Evolutionary conservation across 2,797 vertebrate species (phyloP).

Genomic region (Simalia tracyae): DNA sequence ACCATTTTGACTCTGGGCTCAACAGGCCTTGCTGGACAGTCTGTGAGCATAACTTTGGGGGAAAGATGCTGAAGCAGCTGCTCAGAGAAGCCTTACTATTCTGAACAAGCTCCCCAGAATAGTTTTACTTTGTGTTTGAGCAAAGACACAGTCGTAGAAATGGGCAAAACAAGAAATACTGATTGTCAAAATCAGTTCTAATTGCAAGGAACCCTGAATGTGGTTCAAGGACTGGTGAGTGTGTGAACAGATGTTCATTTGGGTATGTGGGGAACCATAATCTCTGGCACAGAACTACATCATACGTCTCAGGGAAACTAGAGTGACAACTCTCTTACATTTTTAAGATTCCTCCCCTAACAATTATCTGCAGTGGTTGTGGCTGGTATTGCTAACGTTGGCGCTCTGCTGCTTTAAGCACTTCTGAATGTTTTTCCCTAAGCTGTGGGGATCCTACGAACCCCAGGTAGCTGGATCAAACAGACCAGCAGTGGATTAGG

Average conservation of each 20-base stretch:
- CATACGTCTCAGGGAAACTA: too few species aligned
- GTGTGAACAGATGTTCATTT: too few species aligned
- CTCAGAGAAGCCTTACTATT: background rate
- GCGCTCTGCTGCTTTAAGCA: background rate
- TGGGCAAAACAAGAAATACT: background rate
- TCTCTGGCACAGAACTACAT: background rate
- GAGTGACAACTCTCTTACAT: background rate
- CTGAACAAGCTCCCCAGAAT: background rate
- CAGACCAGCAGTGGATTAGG: background rate
- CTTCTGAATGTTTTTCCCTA: background rate
- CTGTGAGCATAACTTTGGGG: accelerated
- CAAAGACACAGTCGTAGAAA: background rate
- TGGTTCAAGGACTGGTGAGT: background rate
- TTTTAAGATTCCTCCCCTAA: too few species aligned
- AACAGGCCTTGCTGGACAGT: background rate
- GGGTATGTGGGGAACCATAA: background rate
- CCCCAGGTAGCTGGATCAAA: background rate
- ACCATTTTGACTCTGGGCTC: background rate
- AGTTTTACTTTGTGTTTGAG: background rate
- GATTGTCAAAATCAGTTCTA: too few species aligned
- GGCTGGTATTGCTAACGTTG: background rate
- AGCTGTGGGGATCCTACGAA: background rate
- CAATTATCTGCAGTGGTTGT: background rate
- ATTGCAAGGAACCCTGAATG: background rate
- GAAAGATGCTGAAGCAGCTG: background rate